Evolutionary conservation across 2,888 invertebrate genomes (phyloP), one percentile per base, ranked within the genome.

Genomic region (Drosophila picticornis): DNA sequence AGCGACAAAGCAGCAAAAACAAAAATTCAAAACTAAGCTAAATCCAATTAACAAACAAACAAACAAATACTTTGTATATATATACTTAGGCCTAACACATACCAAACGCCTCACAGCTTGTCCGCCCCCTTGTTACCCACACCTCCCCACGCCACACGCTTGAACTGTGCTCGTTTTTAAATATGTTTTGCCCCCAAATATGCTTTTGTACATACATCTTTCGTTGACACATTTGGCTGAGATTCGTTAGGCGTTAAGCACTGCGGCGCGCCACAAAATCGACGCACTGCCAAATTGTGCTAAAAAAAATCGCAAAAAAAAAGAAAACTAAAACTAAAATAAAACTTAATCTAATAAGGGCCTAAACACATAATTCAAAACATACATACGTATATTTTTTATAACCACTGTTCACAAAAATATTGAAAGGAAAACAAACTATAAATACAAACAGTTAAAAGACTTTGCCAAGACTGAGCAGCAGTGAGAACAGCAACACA

Each of bases 391-490:
- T 75, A 77, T 86, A 85, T 86, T 87, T 83, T 80, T 81, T 83
- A 84, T 81, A 86, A 61, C 72, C 64, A 80, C 75, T 81, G 79
- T 74, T 78, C 77, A 83, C 67, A 73, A 83, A 81, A 67, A 46
- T 67, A 68, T 36, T 22, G 32, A 70, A 55, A 61, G 53, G n/a
- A 50, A 73, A 55, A 60, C 25, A 51, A 62, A 58, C 63, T 22
- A 70, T 52, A 72, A 77, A 63, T 63, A 67, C 73, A 67, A 53
- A 79, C 81, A 81, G 80, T 73, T 66, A 72, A 83, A 80, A 88
- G 88, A 88, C 88, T 88, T 83, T 87, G 82, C 73, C 83, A 87
- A 88, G 87, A 88, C 87, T 88, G 87, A 87, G 73, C 84, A 83
- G 81, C 82, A 80, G 76, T 72, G 72, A 73, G 72, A 77, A 77